Conservation (phyloP, 2,113 vertebrate genomes). For the Octodon degus region DNA sequence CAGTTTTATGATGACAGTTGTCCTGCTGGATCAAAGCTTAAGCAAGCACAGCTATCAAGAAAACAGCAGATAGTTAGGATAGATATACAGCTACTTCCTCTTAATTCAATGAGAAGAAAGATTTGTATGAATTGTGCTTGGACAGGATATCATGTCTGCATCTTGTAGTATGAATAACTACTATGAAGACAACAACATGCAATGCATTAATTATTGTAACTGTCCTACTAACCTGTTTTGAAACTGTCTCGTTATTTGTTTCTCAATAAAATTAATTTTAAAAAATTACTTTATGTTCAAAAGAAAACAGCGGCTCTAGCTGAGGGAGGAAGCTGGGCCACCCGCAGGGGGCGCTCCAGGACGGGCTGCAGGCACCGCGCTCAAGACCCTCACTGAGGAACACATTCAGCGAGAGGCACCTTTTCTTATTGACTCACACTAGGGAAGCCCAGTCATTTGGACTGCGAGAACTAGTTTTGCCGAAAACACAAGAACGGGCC, state of each 20-base stretch:
- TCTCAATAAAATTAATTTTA: no score
- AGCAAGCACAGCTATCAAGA: background rate
- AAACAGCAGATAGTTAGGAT: background rate
- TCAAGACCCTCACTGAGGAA: accelerated
- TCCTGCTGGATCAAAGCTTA: background rate
- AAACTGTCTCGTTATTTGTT: no score
- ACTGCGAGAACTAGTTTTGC: background rate
- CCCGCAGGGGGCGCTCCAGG: background rate
- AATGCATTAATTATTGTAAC: no score
- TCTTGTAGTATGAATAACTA: no score
- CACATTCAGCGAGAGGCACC: background rate
- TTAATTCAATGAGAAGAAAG: no score
- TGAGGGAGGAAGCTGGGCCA: accelerated
- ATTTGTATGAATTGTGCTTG: no score
- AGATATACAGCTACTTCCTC: no score
- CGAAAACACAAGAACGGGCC: background rate
- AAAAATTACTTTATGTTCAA: no score
- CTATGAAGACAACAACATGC: no score
- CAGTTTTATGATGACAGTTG: background rate
- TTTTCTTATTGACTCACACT: conserved; percentile 9
- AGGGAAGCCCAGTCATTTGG: conserved; percentile 42
- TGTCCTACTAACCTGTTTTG: no score
- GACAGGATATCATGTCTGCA: no score
- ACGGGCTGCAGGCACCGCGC: background rate
- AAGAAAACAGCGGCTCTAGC: background rate